These are phyloP conservation scores for Paracyprichromis sp. DNA, from an alignment of 2,113 vertebrate species.

Conservation along the genomic window DNA sequence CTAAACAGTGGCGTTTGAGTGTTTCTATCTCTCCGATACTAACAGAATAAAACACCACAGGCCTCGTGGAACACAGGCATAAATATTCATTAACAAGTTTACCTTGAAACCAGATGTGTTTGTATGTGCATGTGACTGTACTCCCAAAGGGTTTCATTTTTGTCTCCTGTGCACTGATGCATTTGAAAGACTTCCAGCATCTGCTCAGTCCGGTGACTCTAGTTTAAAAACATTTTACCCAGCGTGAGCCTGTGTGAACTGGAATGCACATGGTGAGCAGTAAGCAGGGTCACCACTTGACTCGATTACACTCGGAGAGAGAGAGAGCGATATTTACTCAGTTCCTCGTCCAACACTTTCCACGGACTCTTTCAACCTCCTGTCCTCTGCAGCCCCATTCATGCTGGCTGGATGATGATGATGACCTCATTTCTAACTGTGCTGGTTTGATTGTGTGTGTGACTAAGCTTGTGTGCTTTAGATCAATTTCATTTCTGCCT, in stretches of 20 bases:
- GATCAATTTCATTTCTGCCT: slow-evolving; percentile 12
- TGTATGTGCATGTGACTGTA: background rate
- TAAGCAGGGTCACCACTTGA: background rate
- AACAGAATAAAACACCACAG: background rate
- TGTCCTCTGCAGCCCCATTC: background rate
- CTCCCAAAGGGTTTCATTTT: background rate
- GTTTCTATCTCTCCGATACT: background rate
- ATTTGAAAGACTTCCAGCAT: background rate
- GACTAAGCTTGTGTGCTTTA: slow-evolving; percentile 32
- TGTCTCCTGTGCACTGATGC: background rate
- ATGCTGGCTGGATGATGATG: background rate
- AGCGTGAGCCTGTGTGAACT: background rate
- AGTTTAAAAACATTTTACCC: background rate
- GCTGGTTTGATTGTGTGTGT: background rate
- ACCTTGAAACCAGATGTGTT: background rate
- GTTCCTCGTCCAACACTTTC: background rate
- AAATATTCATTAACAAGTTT: background rate
- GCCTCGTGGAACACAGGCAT: background rate
- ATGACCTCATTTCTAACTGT: slow-evolving; percentile 32
- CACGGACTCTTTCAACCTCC: background rate
- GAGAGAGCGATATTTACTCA: background rate
- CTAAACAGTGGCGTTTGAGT: background rate
- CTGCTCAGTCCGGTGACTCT: background rate
- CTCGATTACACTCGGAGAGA: background rate
- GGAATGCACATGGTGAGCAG: background rate